These are phyloP conservation scores for Tangara arthus DNA, from an alignment of 2,797 vertebrate genomes.

Conservation along the genomic window DNA sequence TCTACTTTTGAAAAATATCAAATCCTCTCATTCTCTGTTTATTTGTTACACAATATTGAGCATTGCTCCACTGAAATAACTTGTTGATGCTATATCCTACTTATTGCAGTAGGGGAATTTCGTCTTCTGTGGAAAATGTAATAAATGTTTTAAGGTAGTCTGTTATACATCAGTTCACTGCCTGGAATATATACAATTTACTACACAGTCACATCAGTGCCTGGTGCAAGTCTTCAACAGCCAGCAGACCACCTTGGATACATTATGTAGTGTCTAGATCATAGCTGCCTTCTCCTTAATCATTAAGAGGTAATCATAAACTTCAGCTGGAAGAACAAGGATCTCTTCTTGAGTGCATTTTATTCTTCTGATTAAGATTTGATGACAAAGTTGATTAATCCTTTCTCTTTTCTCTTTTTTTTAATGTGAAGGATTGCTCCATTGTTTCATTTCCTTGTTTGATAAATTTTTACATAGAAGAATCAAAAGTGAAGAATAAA, in stretches of 20 bases:
- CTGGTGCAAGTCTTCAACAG: not conserved
- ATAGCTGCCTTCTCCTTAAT: not conserved
- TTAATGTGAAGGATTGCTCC: not conserved
- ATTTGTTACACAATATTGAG: not conserved
- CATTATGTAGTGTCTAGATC: not conserved
- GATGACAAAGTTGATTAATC: not conserved
- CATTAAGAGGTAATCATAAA: not conserved
- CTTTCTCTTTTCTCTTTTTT: not conserved
- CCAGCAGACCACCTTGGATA: not conserved
- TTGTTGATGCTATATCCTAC: not conserved
- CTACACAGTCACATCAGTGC: not conserved
- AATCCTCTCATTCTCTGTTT: not conserved
- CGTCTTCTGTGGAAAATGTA: not conserved
- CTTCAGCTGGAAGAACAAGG: not conserved
- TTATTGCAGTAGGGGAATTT: not conserved
- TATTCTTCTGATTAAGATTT: not conserved
- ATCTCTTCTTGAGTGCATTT: not conserved
- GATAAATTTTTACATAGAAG: not conserved
- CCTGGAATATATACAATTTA: not conserved
- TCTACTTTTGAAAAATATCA: not conserved
- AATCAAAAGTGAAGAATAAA: not conserved
- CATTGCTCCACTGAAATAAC: not conserved
- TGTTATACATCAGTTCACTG: not conserved
- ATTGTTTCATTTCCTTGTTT: not conserved
- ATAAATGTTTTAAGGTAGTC: not conserved